phyloP scores from a whole-genome alignment of 1,140 invertebrate genomes.

The Drosophila kurseongensis region DNA sequence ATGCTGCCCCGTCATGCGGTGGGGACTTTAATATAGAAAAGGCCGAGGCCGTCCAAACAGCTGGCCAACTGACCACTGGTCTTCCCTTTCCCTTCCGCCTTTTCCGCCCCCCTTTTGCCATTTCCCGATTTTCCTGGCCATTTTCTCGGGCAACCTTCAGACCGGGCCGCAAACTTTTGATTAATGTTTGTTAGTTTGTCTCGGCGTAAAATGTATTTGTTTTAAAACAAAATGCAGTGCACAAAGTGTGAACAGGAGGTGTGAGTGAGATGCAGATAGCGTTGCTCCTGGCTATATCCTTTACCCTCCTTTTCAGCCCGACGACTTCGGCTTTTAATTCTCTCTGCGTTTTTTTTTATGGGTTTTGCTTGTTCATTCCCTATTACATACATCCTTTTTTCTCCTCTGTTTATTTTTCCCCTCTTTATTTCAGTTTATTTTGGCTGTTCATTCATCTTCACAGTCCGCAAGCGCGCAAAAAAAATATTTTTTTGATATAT shows the following conservation, averaged over 20 bases:
- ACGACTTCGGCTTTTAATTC: slow-evolving; percentile 51
- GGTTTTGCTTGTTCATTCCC: slow-evolving; percentile 17
- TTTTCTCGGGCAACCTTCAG: slow-evolving; percentile 57
- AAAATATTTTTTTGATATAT: slow-evolving; percentile 71
- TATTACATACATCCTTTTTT: slow-evolving; percentile 9
- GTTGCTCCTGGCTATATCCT: slow-evolving; percentile 22
- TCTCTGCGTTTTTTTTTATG: slow-evolving; percentile 25
- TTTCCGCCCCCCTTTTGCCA: slow-evolving; percentile 10
- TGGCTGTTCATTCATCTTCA: slow-evolving; percentile 71
- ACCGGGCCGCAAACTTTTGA: slow-evolving; percentile 72
- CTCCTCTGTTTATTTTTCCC: slow-evolving; percentile 27
- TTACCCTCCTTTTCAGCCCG: slow-evolving; percentile 12
- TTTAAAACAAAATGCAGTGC: slow-evolving; percentile 73
- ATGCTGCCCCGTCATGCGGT: slow-evolving; percentile 48
- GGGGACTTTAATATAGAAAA: slow-evolving; percentile 51
- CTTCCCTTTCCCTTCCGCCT: neutral
- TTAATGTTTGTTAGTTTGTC: slow-evolving; percentile 79
- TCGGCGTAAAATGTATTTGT: slow-evolving; percentile 74
- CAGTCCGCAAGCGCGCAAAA: slow-evolving; percentile 58
- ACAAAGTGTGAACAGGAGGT: slow-evolving; percentile 42
- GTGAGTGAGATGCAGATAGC: slow-evolving; percentile 38
- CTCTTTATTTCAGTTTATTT: slow-evolving; percentile 34
- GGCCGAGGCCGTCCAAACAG: slow-evolving; percentile 39
- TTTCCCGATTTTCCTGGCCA: slow-evolving; percentile 33
- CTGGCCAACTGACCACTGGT: slow-evolving; percentile 38